phyloP scores from a whole-genome alignment of 2,113 vertebrate species.

The Vidua macroura region DNA sequence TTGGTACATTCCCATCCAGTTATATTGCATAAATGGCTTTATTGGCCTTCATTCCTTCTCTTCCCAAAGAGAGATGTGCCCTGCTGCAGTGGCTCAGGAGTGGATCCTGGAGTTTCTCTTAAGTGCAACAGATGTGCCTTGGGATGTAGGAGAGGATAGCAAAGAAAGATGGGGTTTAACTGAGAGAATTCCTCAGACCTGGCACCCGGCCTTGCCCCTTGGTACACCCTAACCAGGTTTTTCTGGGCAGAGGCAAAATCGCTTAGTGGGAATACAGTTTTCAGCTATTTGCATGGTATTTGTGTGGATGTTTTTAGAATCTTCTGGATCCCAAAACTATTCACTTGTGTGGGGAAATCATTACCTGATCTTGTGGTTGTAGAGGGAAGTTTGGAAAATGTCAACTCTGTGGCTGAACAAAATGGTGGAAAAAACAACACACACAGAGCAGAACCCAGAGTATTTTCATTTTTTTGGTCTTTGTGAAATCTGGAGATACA shows the following conservation, averaged over 20 bases:
- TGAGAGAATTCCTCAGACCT: not conserved
- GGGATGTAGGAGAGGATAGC: not conserved
- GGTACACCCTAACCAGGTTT: not conserved
- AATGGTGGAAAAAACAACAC: not conserved
- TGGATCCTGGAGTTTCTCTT: not conserved
- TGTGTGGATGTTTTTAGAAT: not conserved
- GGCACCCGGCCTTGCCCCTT: not conserved
- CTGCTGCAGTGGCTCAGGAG: not conserved
- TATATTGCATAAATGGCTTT: fast-evolving
- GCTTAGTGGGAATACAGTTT: not conserved
- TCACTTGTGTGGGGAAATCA: not conserved
- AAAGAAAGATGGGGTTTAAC: not conserved
- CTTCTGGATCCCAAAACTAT: not conserved
- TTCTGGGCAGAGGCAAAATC: not conserved
- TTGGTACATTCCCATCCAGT: not conserved
- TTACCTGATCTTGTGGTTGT: not conserved
- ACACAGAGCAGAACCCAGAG: not conserved
- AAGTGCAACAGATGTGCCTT: not conserved
- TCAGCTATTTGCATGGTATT: not conserved
- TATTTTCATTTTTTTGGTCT: not conserved
- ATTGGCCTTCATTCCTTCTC: not conserved
- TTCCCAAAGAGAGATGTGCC: not conserved
- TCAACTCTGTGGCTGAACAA: not conserved
- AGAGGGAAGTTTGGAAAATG: not conserved
- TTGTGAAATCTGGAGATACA: not conserved